Evolutionary conservation across 2,797 vertebrate genomes (phyloP).

Genomic region (Cyclopterus lumpus): DNA sequence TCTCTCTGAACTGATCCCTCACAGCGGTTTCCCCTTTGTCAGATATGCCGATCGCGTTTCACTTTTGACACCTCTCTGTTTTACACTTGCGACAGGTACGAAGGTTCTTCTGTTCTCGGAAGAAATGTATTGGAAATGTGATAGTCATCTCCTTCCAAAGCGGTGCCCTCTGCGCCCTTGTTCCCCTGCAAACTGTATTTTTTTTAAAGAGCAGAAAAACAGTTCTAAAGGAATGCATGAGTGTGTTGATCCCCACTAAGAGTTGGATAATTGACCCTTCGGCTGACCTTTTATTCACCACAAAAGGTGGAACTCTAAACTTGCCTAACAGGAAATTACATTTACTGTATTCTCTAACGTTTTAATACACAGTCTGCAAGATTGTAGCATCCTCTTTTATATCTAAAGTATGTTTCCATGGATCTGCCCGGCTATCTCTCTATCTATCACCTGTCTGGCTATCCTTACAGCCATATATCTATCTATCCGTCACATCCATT

Average conservation of each 20-base stretch:
- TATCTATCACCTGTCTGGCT: conserved; percentile 26
- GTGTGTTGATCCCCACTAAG: conserved; percentile 68
- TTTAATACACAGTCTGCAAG: not conserved
- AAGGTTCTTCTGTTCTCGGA: conserved; percentile 71
- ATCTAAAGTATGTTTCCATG: conserved; percentile 13
- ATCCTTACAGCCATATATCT: conserved; percentile 26
- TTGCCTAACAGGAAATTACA: conserved; percentile 6
- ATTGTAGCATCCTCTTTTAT: not conserved
- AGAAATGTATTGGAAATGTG: conserved; percentile 71
- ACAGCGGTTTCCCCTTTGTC: conserved; percentile 77
- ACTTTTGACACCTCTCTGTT: conserved; percentile 81
- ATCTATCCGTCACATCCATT: conserved; percentile 53
- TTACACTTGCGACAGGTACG: conserved; percentile 74
- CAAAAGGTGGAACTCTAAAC: conserved; percentile 22
- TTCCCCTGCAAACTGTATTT: conserved; percentile 59
- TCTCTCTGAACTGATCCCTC: conserved; percentile 79
- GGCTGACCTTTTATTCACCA: conserved; percentile 52
- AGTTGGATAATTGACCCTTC: conserved; percentile 71
- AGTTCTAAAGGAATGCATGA: conserved; percentile 61
- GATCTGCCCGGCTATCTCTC: not conserved
- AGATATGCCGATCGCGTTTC: conserved; percentile 80
- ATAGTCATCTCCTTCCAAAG: conserved; percentile 60
- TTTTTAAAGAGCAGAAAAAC: conserved; percentile 59
- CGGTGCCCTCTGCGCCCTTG: conserved; percentile 59
- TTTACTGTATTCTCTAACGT: not conserved